A percentile compares a stretch with the other conserved stretches of the same genome.
Evolutionary conservation across 2,797 vertebrate genomes (phyloP).

Genomic region (Myiotriccus ornatus): DNA sequence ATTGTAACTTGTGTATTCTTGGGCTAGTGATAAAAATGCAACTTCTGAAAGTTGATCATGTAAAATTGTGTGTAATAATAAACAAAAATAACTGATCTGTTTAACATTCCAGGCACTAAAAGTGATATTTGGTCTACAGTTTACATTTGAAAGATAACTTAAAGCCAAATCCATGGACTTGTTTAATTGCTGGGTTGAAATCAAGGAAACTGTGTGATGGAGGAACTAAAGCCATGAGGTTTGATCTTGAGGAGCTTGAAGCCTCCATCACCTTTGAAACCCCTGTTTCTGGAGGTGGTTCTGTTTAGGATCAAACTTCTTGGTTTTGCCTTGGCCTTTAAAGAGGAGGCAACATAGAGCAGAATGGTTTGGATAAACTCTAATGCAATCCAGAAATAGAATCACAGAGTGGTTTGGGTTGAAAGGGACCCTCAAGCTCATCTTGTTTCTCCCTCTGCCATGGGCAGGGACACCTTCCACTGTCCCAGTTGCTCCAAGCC

Average conservation of each 20-base stretch:
- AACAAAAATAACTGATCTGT: neutral
- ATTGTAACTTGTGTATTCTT: slow-evolving; percentile 8
- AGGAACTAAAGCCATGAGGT: neutral
- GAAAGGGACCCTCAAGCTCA: neutral
- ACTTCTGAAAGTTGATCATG: neutral
- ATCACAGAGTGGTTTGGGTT: neutral
- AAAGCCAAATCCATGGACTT: neutral
- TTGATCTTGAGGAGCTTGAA: neutral
- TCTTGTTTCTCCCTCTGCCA: neutral
- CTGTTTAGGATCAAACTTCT: neutral
- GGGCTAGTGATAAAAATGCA: neutral
- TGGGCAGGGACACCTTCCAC: neutral
- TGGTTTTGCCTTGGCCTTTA: neutral
- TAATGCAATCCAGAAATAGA: neutral
- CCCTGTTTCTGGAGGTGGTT: neutral
- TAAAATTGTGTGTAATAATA: neutral
- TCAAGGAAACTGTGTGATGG: neutral
- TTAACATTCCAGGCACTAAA: neutral
- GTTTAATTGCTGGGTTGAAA: neutral
- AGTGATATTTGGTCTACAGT: neutral
- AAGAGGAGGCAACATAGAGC: fast-evolving
- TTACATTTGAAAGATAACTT: neutral
- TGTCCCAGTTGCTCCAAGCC: fast-evolving
- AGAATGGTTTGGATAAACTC: neutral
- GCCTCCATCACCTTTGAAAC: neutral